Evolutionary conservation across 1,140 invertebrate species (phyloP), one percentile per base, ranked within the genome.

Genomic region (Trichonephila clavata): DNA sequence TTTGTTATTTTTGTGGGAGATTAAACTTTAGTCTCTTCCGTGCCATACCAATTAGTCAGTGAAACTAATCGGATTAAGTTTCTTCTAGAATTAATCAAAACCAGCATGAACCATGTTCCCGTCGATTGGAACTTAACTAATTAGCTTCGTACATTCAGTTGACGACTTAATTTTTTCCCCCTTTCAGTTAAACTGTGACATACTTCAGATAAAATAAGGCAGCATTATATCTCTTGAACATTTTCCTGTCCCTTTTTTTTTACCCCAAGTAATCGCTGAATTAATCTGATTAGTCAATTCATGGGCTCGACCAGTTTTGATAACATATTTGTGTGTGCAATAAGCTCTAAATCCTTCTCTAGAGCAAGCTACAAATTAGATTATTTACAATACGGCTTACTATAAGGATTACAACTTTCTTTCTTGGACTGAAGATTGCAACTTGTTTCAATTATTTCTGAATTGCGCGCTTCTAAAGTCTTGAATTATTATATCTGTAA

Each of bases 261-360:
- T 65, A 65, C 50, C 50, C 61, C 0, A 39, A 77, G 27, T 6
- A 27, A 77, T 77, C 71, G 16, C 1, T 16, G 71, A 14, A 77
- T 77, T 77, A 77, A 77, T 77, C 71, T 39, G 71, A 77, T 77
- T 77, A 77, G 16, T 39, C 27, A 16, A 77, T 77, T 77, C 71
- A 77, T 32, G 16, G 71, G 16, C 18, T 32, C 27, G 39, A 77
- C 71, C 16, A 32, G 32, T 32, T 77, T 32, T 20, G 71, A 77
- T 77, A 77, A 32, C 24, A 18, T 18, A 32, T 27, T 3, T 32
- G 0, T 39, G 16, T 77, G 24, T 77, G 24, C 14, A 27, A 77
- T 77, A 20, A 77, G 27, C 18, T 39, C 71, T 39, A 32, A 77
- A 77, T 77, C 71, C 71, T 77, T 77, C 71, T 27, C 2, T 7